Conservation (phyloP, 2,888 invertebrate species). For the Boloria selene region DNA sequence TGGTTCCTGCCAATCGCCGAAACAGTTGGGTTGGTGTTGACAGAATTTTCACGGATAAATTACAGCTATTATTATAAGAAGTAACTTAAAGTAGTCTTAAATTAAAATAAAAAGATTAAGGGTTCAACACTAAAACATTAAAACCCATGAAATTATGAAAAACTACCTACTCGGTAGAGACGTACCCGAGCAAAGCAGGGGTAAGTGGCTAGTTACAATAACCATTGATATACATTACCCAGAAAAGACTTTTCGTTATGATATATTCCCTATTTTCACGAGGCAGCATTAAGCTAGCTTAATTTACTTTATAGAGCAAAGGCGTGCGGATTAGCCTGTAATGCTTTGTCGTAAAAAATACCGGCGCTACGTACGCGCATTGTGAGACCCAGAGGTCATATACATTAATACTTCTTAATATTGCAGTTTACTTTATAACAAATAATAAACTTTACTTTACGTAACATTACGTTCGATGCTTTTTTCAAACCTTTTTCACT, state of each 20-base stretch:
- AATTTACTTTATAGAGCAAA: conserved; percentile 34
- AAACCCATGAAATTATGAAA: too few relatives aligned
- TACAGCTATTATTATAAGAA: too few relatives aligned
- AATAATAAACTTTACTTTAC: background rate
- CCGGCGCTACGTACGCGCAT: conserved; percentile 2
- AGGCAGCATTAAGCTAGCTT: conserved; percentile 28
- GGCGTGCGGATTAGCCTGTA: conserved; percentile 28
- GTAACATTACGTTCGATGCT: too few relatives aligned
- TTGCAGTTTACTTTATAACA: conserved; percentile 5
- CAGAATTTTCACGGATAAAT: too few relatives aligned
- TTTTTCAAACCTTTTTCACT: background rate
- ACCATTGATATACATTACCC: background rate
- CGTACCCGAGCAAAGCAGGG: too few relatives aligned
- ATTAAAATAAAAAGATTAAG: too few relatives aligned
- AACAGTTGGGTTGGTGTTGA: too few relatives aligned
- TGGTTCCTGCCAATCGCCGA: too few relatives aligned
- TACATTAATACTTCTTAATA: conserved; percentile 20
- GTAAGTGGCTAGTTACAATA: too few relatives aligned
- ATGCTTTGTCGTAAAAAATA: conserved; percentile 23
- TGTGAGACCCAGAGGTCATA: conserved; percentile 3
- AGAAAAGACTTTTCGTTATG: background rate
- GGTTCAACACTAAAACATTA: too few relatives aligned
- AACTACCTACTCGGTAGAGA: too few relatives aligned
- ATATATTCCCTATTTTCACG: conserved; percentile 8
- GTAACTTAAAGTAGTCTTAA: too few relatives aligned